Evolutionary conservation across 2,888 invertebrate genomes (phyloP), one percentile per base, ranked within the genome.

Genomic region (Netelia fuscicornis): DNA sequence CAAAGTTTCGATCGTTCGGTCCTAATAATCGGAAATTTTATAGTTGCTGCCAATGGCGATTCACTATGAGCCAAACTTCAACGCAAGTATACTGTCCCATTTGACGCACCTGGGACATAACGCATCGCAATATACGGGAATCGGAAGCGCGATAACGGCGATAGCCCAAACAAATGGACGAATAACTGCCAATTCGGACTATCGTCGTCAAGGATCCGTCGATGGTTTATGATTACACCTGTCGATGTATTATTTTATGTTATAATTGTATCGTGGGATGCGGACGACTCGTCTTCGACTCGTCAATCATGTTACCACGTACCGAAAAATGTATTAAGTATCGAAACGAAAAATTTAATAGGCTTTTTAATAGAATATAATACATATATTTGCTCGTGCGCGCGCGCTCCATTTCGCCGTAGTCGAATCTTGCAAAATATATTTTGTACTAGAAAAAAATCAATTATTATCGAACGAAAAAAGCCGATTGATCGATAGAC

Each of bases 61-160:
- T 6, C 89, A 91, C 60, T 89, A 89, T 23, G 93, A 94, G 70
- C 86, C 89, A 56, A 83, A 86, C 25, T 93, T 93, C 72, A 85
- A 91, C 2, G 30, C 81, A 20, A 64, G 80, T 8, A 85, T 90
- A 3, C 71, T 93, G 56, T 60, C 86, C 10, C 89, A 91, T 74
- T 87, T 93, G 42, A 8, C 0, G 0, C 44, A 78, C 10, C 87
- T 92, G 8, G 92, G 93, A 0, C 94, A 94, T 65, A 88, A 89
- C 2, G 58, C 89, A 0, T 83, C 86, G 2, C 83, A 84, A 1
- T 93, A 90, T 65, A 23, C 81, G 9, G 93, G 93, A 54, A 91
- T 93, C 20, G 94, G 93, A 48, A 94, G 93, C 70, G 93, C 93
- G 5, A 81, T 93, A 23, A 92, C 92, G 1, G 93, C 88, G 3